phyloP scores from a whole-genome alignment of 2,113 vertebrate species.

The Rhabdornis inornatus region DNA sequence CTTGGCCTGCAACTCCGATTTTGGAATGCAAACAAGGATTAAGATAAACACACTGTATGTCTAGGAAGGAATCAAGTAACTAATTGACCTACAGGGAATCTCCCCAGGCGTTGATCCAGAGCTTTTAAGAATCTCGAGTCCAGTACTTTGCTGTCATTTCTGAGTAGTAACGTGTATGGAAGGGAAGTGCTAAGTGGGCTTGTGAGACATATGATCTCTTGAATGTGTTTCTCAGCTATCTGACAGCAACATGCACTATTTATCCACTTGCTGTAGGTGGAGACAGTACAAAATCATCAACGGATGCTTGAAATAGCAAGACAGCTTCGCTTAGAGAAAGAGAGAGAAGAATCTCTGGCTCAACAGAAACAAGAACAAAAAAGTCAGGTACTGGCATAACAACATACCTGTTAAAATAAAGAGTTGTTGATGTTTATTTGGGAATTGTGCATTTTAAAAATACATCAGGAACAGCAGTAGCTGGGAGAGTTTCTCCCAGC shows the following conservation, averaged over 20 bases:
- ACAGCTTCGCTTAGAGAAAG: conserved; percentile 91
- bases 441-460: neutral
- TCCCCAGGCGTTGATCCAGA: conserved; percentile 64
- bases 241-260: conserved; percentile 68
- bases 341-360: conserved; percentile 88
- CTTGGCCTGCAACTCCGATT: conserved; percentile 62
- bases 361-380: conserved; percentile 97
- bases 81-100: conserved; percentile 68
- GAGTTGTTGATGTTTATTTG: neutral
- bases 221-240: conserved; percentile 62
- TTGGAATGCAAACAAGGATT: conserved; percentile 83
- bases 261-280: conserved; percentile 86
- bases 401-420: neutral
- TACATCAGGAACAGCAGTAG: neutral
- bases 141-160: conserved; percentile 62
- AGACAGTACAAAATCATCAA: conserved; percentile 93
- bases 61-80: conserved; percentile 68
- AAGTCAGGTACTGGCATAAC: conserved; percentile 82
- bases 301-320: conserved; percentile 94
- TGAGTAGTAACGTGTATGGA: conserved; percentile 61
- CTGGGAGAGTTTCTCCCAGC: neutral
- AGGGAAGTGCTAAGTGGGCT: conserved; percentile 65
- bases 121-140: conserved; percentile 61
- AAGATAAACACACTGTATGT: conserved; percentile 62
- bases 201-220: conserved; percentile 63